phyloP scores from a whole-genome alignment of 2,113 vertebrate genomes.

The Crotalus viridis region DNA sequence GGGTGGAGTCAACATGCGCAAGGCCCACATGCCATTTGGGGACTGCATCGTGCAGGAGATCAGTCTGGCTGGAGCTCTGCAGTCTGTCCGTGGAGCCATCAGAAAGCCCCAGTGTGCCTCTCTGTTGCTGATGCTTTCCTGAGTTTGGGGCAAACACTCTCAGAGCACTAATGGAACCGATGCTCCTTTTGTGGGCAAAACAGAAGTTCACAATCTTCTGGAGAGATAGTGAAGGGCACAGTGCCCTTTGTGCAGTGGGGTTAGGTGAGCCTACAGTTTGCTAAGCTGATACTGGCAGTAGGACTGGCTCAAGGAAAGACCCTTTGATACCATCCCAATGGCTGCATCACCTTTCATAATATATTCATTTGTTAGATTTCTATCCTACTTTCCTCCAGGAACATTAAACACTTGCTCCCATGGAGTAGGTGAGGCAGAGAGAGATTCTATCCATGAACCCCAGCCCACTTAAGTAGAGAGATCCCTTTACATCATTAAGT shows the following conservation, averaged over 20 bases:
- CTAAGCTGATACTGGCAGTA: background rate
- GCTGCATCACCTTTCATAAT: background rate
- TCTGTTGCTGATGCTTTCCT: background rate
- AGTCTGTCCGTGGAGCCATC: background rate
- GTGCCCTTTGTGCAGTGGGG: background rate
- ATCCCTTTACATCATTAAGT: background rate
- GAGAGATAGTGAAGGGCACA: background rate
- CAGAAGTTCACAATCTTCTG: background rate
- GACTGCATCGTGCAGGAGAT: background rate
- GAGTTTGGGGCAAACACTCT: background rate
- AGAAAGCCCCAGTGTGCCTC: background rate
- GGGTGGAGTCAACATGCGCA: constrained; percentile 16
- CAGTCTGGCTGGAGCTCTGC: constrained; percentile 28
- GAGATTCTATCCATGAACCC: background rate
- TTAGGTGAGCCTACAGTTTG: background rate
- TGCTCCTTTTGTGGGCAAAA: background rate
- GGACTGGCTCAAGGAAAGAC: background rate
- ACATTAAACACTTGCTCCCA: background rate
- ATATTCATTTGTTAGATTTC: background rate
- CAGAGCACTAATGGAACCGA: background rate
- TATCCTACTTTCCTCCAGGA: background rate
- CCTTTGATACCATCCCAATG: background rate
- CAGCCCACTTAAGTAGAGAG: background rate
- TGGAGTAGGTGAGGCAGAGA: background rate
- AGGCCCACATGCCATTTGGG: background rate